phyloP scores from a whole-genome alignment of 2,888 invertebrate genomes.

The Hirtodrosophila cameraria region DNA sequence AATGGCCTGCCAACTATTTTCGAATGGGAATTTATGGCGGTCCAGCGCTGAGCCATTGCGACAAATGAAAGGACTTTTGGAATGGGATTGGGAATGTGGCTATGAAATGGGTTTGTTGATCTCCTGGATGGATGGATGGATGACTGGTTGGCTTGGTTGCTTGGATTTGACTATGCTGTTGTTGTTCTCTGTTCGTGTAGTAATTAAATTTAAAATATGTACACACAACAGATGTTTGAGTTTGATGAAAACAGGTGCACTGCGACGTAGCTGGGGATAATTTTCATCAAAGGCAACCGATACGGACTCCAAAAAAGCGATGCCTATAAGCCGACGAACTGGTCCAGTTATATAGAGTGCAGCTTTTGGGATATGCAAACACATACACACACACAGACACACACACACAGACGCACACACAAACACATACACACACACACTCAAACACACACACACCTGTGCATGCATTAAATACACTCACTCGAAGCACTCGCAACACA shows the following conservation, averaged over 20 bases:
- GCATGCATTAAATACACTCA: slow-evolving; percentile 21
- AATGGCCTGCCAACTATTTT: slow-evolving; percentile 69
- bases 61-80: slow-evolving; percentile 61
- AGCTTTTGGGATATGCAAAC: slow-evolving; percentile 30
- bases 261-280: slow-evolving; percentile 43
- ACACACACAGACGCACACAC: slow-evolving; percentile 6
- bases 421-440: slow-evolving; percentile 13
- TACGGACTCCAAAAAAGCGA: slow-evolving; percentile 42
- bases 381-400: slow-evolving; percentile 6
- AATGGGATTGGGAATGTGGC: slow-evolving; percentile 4
- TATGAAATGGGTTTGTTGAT: slow-evolving; percentile 28
- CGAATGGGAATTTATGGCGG: slow-evolving; percentile 59
- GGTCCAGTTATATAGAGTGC: slow-evolving; percentile 24
- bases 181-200: slow-evolving; percentile 55
- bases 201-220: slow-evolving; percentile 77
- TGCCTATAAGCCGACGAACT: slow-evolving; percentile 48
- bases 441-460: slow-evolving; percentile 4
- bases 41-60: slow-evolving; percentile 45
- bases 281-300: slow-evolving; percentile 68
- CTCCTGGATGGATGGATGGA: slow-evolving; percentile 41
- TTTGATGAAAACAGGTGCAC: slow-evolving; percentile 63
- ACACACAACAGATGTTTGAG: slow-evolving; percentile 61
- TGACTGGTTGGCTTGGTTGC: slow-evolving; percentile 41
- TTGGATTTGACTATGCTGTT: slow-evolving; percentile 56
- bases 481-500: slow-evolving; percentile 40